Conservation (phyloP, 2,888 invertebrate species). For the Athalia rosae region DNA sequence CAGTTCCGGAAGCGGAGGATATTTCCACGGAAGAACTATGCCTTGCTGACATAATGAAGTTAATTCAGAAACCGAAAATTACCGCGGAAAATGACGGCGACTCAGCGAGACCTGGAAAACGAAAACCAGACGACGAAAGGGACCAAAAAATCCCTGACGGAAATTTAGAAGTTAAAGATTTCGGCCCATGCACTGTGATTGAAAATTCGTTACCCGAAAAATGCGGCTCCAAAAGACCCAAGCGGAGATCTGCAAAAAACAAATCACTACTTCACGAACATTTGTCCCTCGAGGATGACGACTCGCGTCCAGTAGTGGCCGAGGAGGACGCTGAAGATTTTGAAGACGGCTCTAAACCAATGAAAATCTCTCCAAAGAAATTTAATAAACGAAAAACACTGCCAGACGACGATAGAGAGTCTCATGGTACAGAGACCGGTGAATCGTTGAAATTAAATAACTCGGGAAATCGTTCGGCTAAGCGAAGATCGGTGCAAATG, state of each 20-base stretch:
- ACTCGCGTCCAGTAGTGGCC: not conserved
- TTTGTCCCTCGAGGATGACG: constrained; percentile 47
- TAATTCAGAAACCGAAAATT: constrained; percentile 58
- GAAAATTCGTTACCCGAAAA: not conserved
- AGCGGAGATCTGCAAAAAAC: constrained; percentile 53
- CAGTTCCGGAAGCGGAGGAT: constrained; percentile 52
- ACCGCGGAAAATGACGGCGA: constrained; percentile 34
- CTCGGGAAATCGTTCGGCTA: constrained; percentile 4
- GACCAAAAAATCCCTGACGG: constrained; percentile 7
- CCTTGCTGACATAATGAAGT: constrained; percentile 63
- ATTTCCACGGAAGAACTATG: constrained; percentile 57
- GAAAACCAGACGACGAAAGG: constrained; percentile 7
- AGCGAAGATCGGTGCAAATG: constrained; percentile 17
- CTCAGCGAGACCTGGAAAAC: constrained; percentile 48
- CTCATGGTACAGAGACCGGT: constrained; percentile 16
- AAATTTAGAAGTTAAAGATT: constrained; percentile 5
- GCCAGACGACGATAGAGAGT: constrained; percentile 21
- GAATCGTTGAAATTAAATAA: not conserved
- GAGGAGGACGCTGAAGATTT: not conserved
- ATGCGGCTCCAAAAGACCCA: constrained; percentile 33
- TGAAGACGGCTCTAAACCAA: constrained; percentile 33
- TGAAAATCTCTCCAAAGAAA: constrained; percentile 28
- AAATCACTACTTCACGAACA: constrained; percentile 64
- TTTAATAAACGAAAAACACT: constrained; percentile 38
- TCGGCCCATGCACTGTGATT: not conserved